Base-by-base conservation (phyloP, 1,140 invertebrate species). In the Rhizoglyphus robini region DNA sequence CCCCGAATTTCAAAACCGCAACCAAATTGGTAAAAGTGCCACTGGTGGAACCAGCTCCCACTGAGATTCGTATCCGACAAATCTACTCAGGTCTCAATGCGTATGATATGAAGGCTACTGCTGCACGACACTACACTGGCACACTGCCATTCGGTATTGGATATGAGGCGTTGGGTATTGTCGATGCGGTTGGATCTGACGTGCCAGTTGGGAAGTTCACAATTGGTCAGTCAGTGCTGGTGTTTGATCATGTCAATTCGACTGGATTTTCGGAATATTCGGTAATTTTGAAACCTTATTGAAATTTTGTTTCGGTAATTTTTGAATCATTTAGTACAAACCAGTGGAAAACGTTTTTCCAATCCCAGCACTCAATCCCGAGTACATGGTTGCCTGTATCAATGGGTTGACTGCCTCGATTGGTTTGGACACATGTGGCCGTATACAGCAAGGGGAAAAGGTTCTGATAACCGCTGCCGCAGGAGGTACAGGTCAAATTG, bases 401-500 rank as follows among this genome's bases (percentile, higher is more conserved):
- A 11, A n/a, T 71, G 76, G 75, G 13, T 62, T 73, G 20, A 77
- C 76, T n/a, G 75, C 75, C 13, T 67, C 73, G 1, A 72, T 77
- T 63, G 70, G 72, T 31, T 60, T 77, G 20, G 75, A 76, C 34
- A 75, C 69, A 75, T 74, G 74, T 66, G 63, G 54, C 20, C 74
- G 72, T 71, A 74, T 75, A 68, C 72, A 49, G 38, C 46, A 38
- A 29, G 27, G 46, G 30, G 71, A 76, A 34, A 76, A 68, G 27
- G 75, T 76, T 1, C 65, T 76, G 27, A 68, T 76, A 0, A 75
- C 74, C 65, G 74, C 75, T 71, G 75, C 75, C 34, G 75, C 75
- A 20, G 71, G 76, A 68, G 75, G 75, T 41, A 32, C 13, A 34
- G 60, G 54, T 67, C 72, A 74, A 60, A 72, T 76, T 67, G 74